These are phyloP conservation scores for Urocitellus parryii DNA, from an alignment of 2,113 vertebrate species.

Conservation along the genomic window DNA sequence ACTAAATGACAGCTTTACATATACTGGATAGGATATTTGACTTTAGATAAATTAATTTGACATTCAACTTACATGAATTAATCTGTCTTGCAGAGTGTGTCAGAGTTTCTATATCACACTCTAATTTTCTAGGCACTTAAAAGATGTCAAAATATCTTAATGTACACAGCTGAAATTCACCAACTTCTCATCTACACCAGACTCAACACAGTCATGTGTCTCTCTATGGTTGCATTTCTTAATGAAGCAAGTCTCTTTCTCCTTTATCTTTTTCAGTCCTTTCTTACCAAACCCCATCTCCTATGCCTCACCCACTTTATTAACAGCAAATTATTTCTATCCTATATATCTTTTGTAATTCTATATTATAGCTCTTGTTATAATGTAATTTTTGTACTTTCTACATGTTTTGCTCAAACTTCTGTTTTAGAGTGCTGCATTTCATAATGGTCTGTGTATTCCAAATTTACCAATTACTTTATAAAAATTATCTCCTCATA, in stretches of 20 bases:
- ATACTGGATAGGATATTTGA: background rate
- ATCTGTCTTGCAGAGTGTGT: background rate
- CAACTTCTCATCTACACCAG: background rate
- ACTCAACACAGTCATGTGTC: background rate
- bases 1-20: background rate
- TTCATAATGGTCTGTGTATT: background rate
- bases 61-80: background rate
- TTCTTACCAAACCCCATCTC: too few species aligned
- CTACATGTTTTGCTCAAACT: background rate
- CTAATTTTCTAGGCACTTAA: background rate
- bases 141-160: background rate
- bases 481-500: background rate
- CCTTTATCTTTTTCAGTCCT: background rate
- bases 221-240: background rate
- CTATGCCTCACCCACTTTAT: background rate
- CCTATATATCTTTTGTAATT: background rate
- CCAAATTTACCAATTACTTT: background rate
- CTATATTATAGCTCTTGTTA: background rate
- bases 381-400: background rate
- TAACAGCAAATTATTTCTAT: background rate
- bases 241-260: background rate
- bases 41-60: background rate
- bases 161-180: background rate
- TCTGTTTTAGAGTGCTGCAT: background rate
- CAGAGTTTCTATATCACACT: background rate